Base-by-base conservation (phyloP, 2,797 vertebrate genomes). In the Pseudomugil tenellus region DNA sequence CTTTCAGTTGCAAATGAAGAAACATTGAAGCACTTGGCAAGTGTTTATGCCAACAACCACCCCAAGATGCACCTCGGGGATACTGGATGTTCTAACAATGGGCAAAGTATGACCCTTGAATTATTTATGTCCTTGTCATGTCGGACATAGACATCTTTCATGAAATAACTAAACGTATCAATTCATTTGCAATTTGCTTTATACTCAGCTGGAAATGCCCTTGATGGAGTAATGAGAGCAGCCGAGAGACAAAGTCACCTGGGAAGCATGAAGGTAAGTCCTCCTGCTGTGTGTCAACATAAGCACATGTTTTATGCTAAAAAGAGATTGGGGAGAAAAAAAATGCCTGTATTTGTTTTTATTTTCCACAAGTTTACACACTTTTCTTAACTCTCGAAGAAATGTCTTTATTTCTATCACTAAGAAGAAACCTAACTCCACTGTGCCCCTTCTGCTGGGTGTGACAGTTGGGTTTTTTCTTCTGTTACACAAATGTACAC, bases 191-290 rank as follows among this genome's bases (percentile, higher is more conserved):
- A 19, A 61, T 21, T 51, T 51, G 46, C 74, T 10, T 74, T 26
- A 80, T 67, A 70, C 75, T 23, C 88, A 96, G 96, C 93, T 85
- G 95, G 94, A 72, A 97, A 91, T 72, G 93, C 97, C 79, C 96
- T 95, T 32, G 95, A 95, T 7, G 97, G 98, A 61, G 95, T 99
- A 48, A 94, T 99, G 84, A 94, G 95, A 74, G 98, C 97, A 69
- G 97, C 97, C 0, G 95, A 97, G 61, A 96, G 95, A 93, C 94
- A 96, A 77, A 97, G 96, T 86, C 97, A 99, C 86, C 89, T 96
- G 93, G 96, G 97, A 57, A 99, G 98, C 68, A 99, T 99, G 98
- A 98, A 98, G 96, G 97, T 97, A 93, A 66, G 81, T 60, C 6
- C 3, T 7, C 23, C n/a, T n/a, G n/a, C n/a, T n/a, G n/a, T n/a